Conservation (phyloP, 2,113 vertebrate genomes). For the Carassius carassius region DNA sequence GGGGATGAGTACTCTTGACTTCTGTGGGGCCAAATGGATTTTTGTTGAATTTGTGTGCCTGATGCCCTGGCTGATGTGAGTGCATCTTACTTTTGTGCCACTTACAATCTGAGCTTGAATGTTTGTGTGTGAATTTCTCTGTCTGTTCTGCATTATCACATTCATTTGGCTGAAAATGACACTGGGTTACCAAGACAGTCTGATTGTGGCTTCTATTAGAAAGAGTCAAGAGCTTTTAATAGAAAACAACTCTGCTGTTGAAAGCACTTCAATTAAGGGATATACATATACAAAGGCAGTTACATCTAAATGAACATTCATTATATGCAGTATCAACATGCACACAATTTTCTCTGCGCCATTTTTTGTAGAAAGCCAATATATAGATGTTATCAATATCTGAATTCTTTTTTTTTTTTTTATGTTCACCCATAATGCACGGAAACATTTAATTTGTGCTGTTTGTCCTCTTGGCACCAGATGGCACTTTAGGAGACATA, state of each 20-base stretch:
- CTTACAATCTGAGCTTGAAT: neutral
- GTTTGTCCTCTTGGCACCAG: constrained; percentile 60
- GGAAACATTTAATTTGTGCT: constrained; percentile 56
- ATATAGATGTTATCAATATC: neutral
- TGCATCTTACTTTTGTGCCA: neutral
- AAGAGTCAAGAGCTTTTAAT: constrained; percentile 21
- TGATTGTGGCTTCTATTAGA: constrained; percentile 14
- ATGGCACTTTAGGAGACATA: constrained; percentile 53
- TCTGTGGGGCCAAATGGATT: constrained; percentile 42
- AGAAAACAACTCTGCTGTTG: constrained; percentile 28
- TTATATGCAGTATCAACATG: neutral
- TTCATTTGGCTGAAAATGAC: neutral
- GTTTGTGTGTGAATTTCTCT: neutral
- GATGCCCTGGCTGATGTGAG: constrained; percentile 16
- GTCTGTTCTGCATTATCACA: neutral
- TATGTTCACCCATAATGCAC: constrained; percentile 46
- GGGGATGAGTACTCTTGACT: constrained; percentile 22
- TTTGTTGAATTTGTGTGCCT: constrained; percentile 17
- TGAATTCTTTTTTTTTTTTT: no score
- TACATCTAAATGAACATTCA: neutral
- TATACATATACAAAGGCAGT: neutral
- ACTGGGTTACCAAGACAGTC: constrained; percentile 5
- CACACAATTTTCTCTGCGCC: neutral
- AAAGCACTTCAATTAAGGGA: neutral
- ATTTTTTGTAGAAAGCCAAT: neutral